A percentile compares a stretch with the other conserved stretches of the same genome.
Conservation (phyloP, 2,797 vertebrate genomes). For the Onychomys torridus region DNA sequence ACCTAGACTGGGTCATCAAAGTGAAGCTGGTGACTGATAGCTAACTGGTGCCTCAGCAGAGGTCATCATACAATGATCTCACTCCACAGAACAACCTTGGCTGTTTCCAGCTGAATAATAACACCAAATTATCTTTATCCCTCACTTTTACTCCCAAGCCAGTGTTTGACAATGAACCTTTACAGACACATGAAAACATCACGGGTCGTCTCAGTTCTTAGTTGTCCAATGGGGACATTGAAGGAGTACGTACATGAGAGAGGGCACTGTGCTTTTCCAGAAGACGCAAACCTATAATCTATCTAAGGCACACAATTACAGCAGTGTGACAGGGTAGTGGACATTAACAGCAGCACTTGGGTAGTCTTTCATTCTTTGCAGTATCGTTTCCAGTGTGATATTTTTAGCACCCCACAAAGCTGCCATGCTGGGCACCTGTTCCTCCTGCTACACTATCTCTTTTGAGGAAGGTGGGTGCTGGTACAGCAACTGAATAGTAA, state of each 20-base stretch:
- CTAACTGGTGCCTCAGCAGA: neutral
- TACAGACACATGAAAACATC: conserved; percentile 60
- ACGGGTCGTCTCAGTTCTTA: neutral
- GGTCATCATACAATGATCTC: neutral
- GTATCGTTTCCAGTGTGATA: conserved; percentile 57
- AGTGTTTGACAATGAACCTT: conserved; percentile 59
- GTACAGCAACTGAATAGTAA: neutral
- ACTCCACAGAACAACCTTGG: conserved; percentile 28
- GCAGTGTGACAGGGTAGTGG: conserved; percentile 44
- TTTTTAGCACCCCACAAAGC: conserved; percentile 79
- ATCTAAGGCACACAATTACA: conserved; percentile 64
- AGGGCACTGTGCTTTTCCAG: conserved; percentile 16
- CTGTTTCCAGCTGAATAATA: conserved; percentile 48
- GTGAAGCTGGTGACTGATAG: neutral
- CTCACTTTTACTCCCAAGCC: conserved; percentile 65
- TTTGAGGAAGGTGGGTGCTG: neutral
- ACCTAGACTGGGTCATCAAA: conserved; percentile 47
- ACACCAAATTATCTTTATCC: conserved; percentile 45
- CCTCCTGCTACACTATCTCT: conserved; percentile 51
- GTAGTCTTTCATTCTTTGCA: conserved; percentile 48
- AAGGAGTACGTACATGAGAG: neutral
- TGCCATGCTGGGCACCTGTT: conserved; percentile 53
- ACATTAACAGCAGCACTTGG: conserved; percentile 68
- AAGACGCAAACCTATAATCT: conserved; percentile 63
- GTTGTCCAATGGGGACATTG: conserved; percentile 49